These are phyloP conservation scores for Apis cerana DNA, from an alignment of 1,140 invertebrate genomes.

Conservation along the genomic window DNA sequence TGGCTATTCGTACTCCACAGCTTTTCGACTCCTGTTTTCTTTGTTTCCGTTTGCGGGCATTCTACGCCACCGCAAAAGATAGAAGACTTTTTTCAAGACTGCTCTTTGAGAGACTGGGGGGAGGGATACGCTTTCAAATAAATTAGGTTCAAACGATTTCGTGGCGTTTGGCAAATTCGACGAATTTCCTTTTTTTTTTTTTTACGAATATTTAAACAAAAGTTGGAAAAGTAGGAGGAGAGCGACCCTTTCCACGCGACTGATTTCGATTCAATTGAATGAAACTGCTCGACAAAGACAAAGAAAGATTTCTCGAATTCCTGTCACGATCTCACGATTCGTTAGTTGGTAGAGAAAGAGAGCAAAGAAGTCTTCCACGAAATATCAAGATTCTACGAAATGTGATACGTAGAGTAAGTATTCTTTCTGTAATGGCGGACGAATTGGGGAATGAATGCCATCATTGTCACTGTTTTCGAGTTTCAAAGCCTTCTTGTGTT, in stretches of 20 bases:
- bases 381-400: background rate
- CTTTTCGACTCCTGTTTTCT: conserved; percentile 26
- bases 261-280: background rate
- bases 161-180: conserved; percentile 9
- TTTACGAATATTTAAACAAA: conserved; percentile 10
- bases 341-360: background rate
- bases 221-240: too few relatives aligned
- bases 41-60: conserved; percentile 28
- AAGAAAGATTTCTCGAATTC: background rate
- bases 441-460: conserved; percentile 3
- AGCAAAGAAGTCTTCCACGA: background rate
- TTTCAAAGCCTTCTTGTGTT: conserved; percentile 13
- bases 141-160: conserved; percentile 31
- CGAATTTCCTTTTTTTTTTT: background rate
- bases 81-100: conserved; percentile 2
- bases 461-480: background rate
- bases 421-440: background rate
- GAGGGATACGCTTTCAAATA: background rate
- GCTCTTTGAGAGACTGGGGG: conserved; percentile 12
- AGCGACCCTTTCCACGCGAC: background rate
- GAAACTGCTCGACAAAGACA: background rate
- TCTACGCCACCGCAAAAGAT: conserved; percentile 1
- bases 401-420: too few relatives aligned
- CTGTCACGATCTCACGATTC: background rate
- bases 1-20: background rate